Conservation (phyloP, 2,113 vertebrate genomes). For the Noctilio leporinus region DNA sequence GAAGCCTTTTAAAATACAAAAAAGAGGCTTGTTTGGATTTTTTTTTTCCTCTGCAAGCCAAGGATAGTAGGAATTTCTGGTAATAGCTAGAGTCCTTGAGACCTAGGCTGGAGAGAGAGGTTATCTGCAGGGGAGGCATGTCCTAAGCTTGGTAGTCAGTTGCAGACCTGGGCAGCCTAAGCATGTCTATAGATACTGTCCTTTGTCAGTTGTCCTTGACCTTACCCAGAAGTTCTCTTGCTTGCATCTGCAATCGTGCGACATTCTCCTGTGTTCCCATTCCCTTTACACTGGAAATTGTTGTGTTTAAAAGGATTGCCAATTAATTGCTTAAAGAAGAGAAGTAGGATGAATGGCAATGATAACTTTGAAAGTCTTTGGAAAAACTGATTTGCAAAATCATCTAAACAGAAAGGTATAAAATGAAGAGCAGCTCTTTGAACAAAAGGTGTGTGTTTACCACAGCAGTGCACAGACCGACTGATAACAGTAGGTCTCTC, state of each 20-base stretch:
- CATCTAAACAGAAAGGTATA: background rate
- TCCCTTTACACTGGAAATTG: background rate
- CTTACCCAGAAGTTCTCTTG: background rate
- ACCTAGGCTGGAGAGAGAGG: background rate
- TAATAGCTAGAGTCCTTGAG: background rate
- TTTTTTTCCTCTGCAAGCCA: background rate
- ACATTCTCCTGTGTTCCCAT: background rate
- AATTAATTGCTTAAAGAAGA: background rate
- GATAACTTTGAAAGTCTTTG: conserved; percentile 7
- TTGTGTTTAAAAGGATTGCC: background rate
- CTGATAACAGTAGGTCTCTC: background rate
- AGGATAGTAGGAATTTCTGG: conserved; percentile 27
- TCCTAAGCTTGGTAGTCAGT: background rate
- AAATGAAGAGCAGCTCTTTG: conserved; percentile 2
- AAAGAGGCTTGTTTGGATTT: background rate
- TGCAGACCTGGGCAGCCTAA: background rate
- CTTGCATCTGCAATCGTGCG: background rate
- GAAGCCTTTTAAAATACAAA: conserved; percentile 38
- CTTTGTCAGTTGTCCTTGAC: conserved; percentile 5
- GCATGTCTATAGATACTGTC: background rate
- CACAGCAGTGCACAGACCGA: background rate
- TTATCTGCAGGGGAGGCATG: conserved; percentile 9
- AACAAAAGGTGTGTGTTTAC: background rate
- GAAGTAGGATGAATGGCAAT: background rate
- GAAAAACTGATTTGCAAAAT: background rate